These are phyloP conservation scores for Tenualosa thibaudeaui DNA, from an alignment of 2,797 vertebrate species.

Conservation along the genomic window DNA sequence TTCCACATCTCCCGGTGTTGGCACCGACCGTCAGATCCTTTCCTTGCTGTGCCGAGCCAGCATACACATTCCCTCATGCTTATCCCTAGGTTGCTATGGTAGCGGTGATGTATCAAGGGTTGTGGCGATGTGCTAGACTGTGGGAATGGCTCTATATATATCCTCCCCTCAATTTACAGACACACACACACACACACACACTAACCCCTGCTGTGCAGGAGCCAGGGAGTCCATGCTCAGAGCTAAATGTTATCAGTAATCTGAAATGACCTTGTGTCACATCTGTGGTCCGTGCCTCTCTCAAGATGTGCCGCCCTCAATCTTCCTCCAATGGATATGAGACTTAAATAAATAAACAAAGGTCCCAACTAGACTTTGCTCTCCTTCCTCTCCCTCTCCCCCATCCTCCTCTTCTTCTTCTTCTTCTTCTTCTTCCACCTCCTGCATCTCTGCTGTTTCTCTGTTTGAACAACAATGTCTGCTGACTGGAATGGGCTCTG, in stretches of 20 bases:
- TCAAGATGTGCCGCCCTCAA: slow-evolving; percentile 31
- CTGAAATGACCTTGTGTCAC: slow-evolving; percentile 51
- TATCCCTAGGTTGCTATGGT: slow-evolving; percentile 41
- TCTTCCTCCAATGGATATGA: slow-evolving; percentile 26
- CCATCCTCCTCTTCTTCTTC: not conserved
- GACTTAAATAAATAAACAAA: slow-evolving; percentile 37
- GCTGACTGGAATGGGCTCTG: not conserved
- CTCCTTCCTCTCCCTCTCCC: not conserved
- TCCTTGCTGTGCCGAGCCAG: not conserved
- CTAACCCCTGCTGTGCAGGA: slow-evolving; percentile 6
- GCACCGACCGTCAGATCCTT: not conserved
- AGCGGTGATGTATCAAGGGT: slow-evolving; percentile 27
- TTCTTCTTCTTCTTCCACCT: not conserved
- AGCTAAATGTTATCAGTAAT: slow-evolving; percentile 55
- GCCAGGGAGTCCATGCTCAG: slow-evolving; percentile 14
- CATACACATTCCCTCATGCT: slow-evolving; percentile 20
- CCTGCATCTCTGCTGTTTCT: not conserved
- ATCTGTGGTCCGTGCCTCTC: slow-evolving; percentile 13
- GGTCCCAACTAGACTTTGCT: not conserved
- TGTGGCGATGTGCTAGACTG: slow-evolving; percentile 7
- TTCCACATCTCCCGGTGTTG: not conserved
- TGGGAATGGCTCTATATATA: slow-evolving; percentile 21
- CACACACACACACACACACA: not conserved
- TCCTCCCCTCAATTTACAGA: not conserved
- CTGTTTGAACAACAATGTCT: not conserved